phyloP scores from a whole-genome alignment of 2,888 invertebrate genomes.

The Stenolophus ochropezus region DNA sequence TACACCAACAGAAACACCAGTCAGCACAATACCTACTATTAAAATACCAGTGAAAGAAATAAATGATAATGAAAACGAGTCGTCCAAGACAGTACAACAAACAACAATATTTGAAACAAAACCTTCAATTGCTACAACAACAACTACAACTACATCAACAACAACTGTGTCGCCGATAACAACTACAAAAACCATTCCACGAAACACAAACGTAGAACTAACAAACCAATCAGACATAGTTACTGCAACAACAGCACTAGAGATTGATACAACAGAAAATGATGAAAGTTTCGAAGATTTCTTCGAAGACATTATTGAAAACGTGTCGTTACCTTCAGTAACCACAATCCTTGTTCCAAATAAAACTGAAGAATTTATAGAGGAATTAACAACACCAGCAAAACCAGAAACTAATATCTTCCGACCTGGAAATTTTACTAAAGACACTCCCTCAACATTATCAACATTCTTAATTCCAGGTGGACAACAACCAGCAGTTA shows the following conservation, averaged over 20 bases:
- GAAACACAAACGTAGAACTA: not conserved
- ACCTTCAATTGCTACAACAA: conserved; percentile 43
- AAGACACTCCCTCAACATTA: conserved; percentile 69
- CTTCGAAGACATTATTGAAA: conserved; percentile 57
- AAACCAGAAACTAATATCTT: conserved; percentile 64
- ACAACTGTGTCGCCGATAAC: conserved; percentile 41
- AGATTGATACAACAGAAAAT: conserved; percentile 59
- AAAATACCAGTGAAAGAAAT: conserved; percentile 20
- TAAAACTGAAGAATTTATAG: conserved; percentile 68
- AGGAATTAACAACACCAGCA: conserved; percentile 35
- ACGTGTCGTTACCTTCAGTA: conserved; percentile 12
- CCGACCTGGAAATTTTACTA: conserved; percentile 59
- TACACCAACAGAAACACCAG: conserved; percentile 58
- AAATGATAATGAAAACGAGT: conserved; percentile 54
- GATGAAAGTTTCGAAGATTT: conserved; percentile 60
- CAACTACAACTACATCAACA: conserved; percentile 47
- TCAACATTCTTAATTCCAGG: conserved; percentile 80
- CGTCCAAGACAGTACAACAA: conserved; percentile 60
- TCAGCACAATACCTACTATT: conserved; percentile 56
- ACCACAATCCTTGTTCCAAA: conserved; percentile 16
- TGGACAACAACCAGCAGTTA: conserved; percentile 73
- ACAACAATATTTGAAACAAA: conserved; percentile 61
- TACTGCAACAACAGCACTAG: conserved; percentile 56
- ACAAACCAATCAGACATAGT: not conserved
- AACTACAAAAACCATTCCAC: not conserved